Base-by-base conservation (phyloP, 2,797 vertebrate genomes). In the Poeciliopsis infans region DNA sequence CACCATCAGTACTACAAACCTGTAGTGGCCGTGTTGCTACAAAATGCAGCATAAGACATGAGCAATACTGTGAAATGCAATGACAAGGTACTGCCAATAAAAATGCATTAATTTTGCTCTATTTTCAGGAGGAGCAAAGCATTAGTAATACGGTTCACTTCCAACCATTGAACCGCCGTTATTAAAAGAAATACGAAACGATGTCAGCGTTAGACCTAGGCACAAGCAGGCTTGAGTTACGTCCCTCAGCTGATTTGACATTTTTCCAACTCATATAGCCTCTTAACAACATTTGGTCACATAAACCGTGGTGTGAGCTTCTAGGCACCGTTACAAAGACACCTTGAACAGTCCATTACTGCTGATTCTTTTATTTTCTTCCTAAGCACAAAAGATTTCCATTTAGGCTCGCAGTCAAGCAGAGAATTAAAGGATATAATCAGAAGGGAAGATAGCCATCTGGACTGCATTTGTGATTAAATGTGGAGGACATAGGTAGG, bases 391-490 rank as follows among this genome's bases (percentile, higher is more conserved):
- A 85, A 53, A 82, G 69, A 72, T 81, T 89, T 55, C 79, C 72
- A 90, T 88, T 91, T 90, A 85, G 84, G 71, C 75, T 55, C 12
- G 84, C 89, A 91, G 86, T 91, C 86, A 91, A 88, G 89, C 86
- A 89, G 83, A 88, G 84, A 88, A 91, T 90, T 87, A 92, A 70
- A 72, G 89, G 81, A 85, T 85, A 79, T 88, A 91, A 91, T 93
- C 90, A 87, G 81, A 88, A 79, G 25, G 74, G 83, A 81, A 88
- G 93, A 94, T 88, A 86, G 77, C 88, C 90, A 93, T 94, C 91
- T 85, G 89, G 82, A 90, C 86, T 84, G 83, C 87, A 88, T 92
- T 88, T 93, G 85, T 86, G 88, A 90, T 93, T 90, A 92, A 94
- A 93, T 78, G 83, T 77, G 85, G 85, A 90, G 81, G 85, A 86